Conservation (phyloP, 2,797 vertebrate genomes). For the Halcyon leucocephala region DNA sequence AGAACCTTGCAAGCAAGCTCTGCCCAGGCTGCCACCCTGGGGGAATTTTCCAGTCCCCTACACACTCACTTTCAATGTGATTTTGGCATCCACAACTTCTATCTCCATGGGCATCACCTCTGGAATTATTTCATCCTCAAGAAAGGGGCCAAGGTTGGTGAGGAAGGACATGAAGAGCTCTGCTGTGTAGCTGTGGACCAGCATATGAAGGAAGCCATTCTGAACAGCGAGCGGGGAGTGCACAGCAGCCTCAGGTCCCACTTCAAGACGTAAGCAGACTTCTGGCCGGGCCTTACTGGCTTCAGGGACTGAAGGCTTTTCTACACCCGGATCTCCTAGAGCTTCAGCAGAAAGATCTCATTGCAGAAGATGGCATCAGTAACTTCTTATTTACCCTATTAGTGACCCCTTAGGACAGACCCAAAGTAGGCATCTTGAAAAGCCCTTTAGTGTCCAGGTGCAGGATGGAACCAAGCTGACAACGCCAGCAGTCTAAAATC, state of each 20-base stretch:
- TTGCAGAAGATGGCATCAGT: not conserved
- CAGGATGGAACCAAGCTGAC: not conserved
- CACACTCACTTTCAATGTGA: slow-evolving; percentile 87
- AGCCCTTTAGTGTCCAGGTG: not conserved
- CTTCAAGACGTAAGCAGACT: slow-evolving; percentile 83
- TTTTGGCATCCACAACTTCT: slow-evolving; percentile 83
- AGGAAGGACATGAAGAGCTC: slow-evolving; percentile 89
- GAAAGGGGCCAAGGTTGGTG: slow-evolving; percentile 89
- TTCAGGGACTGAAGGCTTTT: slow-evolving; percentile 35
- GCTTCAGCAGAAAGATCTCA: not conserved
- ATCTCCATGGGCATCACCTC: slow-evolving; percentile 90
- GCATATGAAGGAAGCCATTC: slow-evolving; percentile 85
- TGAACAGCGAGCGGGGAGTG: slow-evolving; percentile 82
- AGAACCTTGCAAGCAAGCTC: not conserved
- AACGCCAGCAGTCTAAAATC: not conserved
- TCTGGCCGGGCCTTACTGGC: slow-evolving; percentile 65
- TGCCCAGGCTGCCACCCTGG: not conserved
- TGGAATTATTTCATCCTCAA: slow-evolving; percentile 91
- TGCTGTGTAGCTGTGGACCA: slow-evolving; percentile 80
- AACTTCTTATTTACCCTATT: too few species aligned
- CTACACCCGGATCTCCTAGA: slow-evolving; percentile 48
- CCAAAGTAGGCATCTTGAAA: not conserved
- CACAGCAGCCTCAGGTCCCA: slow-evolving; percentile 81
- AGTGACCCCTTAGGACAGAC: too few species aligned
- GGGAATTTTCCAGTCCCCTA: not conserved